A percentile compares a stretch with the other conserved stretches of the same genome.
phyloP scores from a whole-genome alignment of 2,797 vertebrate species.

The Channallabes apus region DNA sequence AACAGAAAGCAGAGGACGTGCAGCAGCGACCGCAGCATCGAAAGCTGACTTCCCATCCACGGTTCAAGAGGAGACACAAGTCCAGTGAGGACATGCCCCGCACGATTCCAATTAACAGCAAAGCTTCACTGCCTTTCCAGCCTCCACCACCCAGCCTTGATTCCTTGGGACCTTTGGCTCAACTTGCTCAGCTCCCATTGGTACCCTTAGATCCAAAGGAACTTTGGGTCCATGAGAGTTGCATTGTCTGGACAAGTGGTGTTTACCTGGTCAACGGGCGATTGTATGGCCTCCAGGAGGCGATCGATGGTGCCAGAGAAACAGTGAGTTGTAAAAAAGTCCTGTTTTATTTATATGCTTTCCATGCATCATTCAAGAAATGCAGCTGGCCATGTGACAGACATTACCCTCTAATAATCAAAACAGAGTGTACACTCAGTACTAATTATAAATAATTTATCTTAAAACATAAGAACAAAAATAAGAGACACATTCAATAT shows the following conservation, averaged over 20 bases:
- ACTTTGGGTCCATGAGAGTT: slow-evolving; percentile 98
- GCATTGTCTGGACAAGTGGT: slow-evolving; percentile 97
- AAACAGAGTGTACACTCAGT: not conserved
- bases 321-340: slow-evolving; percentile 85
- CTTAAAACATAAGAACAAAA: not conserved
- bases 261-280: slow-evolving; percentile 96
- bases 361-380: not conserved
- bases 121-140: slow-evolving; percentile 85
- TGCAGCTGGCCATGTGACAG: not conserved
- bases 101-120: slow-evolving; percentile 82
- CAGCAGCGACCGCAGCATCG: slow-evolving; percentile 77
- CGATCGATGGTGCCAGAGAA: slow-evolving; percentile 95
- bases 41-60: slow-evolving; percentile 89
- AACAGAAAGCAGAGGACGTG: slow-evolving; percentile 64
- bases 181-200: slow-evolving; percentile 90
- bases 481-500: no score
- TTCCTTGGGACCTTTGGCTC: slow-evolving; percentile 78
- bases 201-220: slow-evolving; percentile 98
- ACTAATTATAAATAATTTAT: not conserved
- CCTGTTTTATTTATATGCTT: not conserved
- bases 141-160: slow-evolving; percentile 87
- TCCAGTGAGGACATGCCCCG: slow-evolving; percentile 90
- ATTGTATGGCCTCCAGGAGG: slow-evolving; percentile 97
- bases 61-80: slow-evolving; percentile 95
- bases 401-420: not conserved